phyloP scores from a whole-genome alignment of 2,888 invertebrate genomes.

The Copidosoma aretas region DNA sequence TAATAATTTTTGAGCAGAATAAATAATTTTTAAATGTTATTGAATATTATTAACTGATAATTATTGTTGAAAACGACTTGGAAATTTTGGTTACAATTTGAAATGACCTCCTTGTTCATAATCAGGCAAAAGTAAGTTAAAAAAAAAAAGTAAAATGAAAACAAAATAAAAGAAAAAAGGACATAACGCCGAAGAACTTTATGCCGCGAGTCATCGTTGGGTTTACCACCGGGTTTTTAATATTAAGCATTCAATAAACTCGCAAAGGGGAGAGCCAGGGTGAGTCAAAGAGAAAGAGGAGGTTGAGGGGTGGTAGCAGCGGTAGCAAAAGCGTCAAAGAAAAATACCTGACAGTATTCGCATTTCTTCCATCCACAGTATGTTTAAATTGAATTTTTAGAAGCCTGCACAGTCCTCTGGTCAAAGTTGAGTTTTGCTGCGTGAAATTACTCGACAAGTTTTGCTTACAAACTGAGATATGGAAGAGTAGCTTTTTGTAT shows the following conservation, averaged over 20 bases:
- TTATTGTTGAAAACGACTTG: background rate
- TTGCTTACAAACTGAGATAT: no score
- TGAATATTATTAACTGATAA: background rate
- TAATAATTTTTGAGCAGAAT: no score
- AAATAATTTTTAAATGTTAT: no score
- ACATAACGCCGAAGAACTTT: background rate
- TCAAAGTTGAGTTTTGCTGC: background rate
- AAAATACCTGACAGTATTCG: slow-evolving; percentile 21
- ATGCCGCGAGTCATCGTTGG: background rate
- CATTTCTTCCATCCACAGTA: slow-evolving; percentile 22
- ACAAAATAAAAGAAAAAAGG: background rate
- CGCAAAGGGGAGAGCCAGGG: background rate
- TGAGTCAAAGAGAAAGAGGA: background rate
- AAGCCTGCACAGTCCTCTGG: background rate
- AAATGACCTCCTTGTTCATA: background rate
- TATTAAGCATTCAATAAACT: slow-evolving; percentile 32
- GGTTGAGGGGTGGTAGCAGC: background rate
- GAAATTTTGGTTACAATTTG: background rate
- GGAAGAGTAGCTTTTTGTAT: no score
- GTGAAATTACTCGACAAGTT: slow-evolving; percentile 23
- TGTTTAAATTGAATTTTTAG: slow-evolving; percentile 37
- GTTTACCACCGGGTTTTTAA: slow-evolving; percentile 10
- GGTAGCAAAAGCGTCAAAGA: slow-evolving; percentile 14
- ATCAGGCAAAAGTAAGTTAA: background rate
- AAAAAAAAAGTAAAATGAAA: background rate